These are phyloP conservation scores for Neosalanx taihuensis DNA, from an alignment of 2,797 vertebrate species.

Conservation along the genomic window DNA sequence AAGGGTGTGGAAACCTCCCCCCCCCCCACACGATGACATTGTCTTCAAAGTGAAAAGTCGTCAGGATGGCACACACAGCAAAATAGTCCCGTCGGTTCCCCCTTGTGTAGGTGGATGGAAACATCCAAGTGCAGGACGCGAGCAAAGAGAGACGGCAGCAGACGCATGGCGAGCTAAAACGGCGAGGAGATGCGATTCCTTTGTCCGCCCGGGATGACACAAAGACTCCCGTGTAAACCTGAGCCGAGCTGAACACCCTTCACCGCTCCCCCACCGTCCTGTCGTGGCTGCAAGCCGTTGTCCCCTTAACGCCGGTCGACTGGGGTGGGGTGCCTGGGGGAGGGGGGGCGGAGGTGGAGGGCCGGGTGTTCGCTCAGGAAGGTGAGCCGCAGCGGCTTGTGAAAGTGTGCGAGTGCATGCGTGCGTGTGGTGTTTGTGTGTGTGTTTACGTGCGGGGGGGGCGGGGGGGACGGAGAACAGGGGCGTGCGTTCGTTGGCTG, in stretches of 20 bases:
- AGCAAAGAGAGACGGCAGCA: constrained; percentile 1
- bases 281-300: too few species aligned
- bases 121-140: not conserved
- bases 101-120: not conserved
- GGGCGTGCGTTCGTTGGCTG: constrained; percentile 4
- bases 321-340: not conserved
- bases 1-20: constrained; percentile 31
- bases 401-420: constrained; percentile 24
- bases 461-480: constrained; percentile 17
- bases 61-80: constrained; percentile 50
- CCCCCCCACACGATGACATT: constrained; percentile 2
- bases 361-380: not conserved
- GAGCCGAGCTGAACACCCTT: constrained; percentile 36
- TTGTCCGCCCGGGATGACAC: not conserved
- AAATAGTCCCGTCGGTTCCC: not conserved
- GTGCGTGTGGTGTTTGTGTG: constrained; percentile 32
- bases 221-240: constrained; percentile 51
- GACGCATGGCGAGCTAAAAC: constrained; percentile 9
- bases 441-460: constrained; percentile 11
- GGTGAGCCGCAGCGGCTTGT: constrained; percentile 21
- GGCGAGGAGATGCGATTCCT: not conserved
- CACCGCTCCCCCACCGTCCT: constrained; percentile 32
- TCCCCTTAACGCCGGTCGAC: too few species aligned
- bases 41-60: constrained; percentile 9
- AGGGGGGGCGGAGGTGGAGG: not conserved